A percentile compares a stretch with the other conserved stretches of the same genome.
phyloP scores from a whole-genome alignment of 2,113 vertebrate genomes.

The Tetrao urogallus region DNA sequence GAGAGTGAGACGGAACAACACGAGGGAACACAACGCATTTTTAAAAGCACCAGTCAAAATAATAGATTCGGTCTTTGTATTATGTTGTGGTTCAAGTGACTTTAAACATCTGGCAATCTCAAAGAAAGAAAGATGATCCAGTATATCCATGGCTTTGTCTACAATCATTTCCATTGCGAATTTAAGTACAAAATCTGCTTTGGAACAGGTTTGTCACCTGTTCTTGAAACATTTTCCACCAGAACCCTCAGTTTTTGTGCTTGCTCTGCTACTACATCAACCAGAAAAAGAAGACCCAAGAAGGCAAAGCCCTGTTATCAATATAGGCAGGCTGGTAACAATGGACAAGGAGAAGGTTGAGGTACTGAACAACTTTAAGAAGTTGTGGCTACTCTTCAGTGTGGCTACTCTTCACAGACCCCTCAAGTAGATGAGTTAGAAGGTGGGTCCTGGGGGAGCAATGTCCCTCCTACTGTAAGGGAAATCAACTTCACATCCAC shows the following conservation, averaged over 20 bases:
- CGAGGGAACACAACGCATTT: background rate
- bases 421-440: too few relatives aligned
- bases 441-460: too few relatives aligned
- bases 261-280: background rate
- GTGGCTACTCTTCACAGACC: too few relatives aligned
- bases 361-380: too few relatives aligned
- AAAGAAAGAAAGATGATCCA: background rate
- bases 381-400: too few relatives aligned
- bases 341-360: too few relatives aligned
- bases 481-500: too few relatives aligned
- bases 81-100: background rate
- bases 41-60: background rate
- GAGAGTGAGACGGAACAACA: background rate
- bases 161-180: background rate
- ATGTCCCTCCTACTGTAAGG: too few relatives aligned
- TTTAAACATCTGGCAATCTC: background rate
- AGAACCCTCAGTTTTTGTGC: background rate
- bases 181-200: background rate
- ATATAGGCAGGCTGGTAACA: too few relatives aligned
- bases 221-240: background rate
- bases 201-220: background rate
- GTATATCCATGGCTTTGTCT: background rate
- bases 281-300: too few relatives aligned
- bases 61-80: background rate
- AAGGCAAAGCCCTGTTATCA: too few relatives aligned